These are phyloP conservation scores for Sceloporus tristichus DNA, from an alignment of 2,113 vertebrate species.

Conservation along the genomic window DNA sequence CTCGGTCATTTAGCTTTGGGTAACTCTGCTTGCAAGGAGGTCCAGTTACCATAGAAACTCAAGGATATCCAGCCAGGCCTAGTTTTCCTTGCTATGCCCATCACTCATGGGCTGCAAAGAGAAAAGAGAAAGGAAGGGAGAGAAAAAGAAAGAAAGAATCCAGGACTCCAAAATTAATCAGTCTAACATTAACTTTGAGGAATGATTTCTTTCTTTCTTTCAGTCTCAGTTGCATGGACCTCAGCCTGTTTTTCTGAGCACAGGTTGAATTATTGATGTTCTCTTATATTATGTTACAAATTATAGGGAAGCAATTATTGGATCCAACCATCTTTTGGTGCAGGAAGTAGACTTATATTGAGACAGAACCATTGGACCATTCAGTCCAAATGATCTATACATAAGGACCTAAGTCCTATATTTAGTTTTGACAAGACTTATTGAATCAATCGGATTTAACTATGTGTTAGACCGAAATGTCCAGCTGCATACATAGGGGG, in stretches of 20 bases:
- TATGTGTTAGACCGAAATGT: too few relatives aligned
- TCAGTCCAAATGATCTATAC: too few relatives aligned
- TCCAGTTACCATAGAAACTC: constrained; percentile 65
- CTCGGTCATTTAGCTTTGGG: constrained; percentile 54
- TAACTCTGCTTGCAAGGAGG: constrained; percentile 48
- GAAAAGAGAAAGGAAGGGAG: background rate
- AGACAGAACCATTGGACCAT: background rate
- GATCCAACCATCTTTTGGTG: background rate
- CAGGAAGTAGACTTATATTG: background rate
- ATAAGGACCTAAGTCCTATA: too few relatives aligned
- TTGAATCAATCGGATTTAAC: too few relatives aligned
- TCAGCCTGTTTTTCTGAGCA: constrained; percentile 34
- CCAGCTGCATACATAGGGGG: too few relatives aligned
- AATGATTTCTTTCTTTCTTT: constrained; percentile 41
- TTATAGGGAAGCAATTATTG: constrained; percentile 50
- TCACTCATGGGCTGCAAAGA: constrained; percentile 59
- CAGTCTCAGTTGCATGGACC: constrained; percentile 42
- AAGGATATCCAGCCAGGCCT: constrained; percentile 57
- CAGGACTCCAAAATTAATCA: constrained; percentile 68
- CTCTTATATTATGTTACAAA: constrained; percentile 42
- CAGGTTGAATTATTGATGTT: constrained; percentile 54
- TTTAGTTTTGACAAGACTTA: too few relatives aligned
- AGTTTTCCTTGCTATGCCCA: constrained; percentile 47
- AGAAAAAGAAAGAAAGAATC: constrained; percentile 14
- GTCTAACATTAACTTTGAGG: constrained; percentile 66